Evolutionary conservation across 2,888 invertebrate genomes (phyloP), one percentile per base, ranked within the genome.

Genomic region (Mycogona germanica): DNA sequence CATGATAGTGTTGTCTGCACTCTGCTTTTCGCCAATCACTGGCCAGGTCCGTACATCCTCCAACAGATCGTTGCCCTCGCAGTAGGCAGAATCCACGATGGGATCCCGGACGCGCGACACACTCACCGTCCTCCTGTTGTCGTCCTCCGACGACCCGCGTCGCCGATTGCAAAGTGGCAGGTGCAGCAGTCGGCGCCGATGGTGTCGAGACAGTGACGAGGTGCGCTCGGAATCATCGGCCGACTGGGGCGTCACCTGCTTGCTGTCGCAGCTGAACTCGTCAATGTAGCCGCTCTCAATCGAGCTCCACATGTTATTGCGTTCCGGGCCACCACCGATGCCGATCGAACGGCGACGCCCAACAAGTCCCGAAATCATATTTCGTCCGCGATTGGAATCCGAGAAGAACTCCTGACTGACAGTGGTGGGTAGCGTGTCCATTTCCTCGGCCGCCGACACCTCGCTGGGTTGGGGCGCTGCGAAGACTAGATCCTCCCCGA

Each of bases 41-140:
- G 48, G 48, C 48, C 48, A 47, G 17, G 48, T 47, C 7, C 48
- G 48, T 12, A 47, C 6, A n/a, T 47, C 29, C 5, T 30, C 32
- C 45, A 7, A 17, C 9, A n/a, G 9, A 21, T 55, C 51, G 21
- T 23, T 42, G 23, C 44, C 55, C 2, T 55, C 55, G 21, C 37
- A 46, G 30, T 49, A 57, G 6, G 57, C 57, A 6, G 56, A 57
- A 51, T 57, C 57, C 30, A 49, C 28, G 41, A 41, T 49, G 2
- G 48, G 37, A 17, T 21, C 41, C 9, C 21, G 12, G 12, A 9
- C 21, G 9, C 21, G 14, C 12, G 14, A 9, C 12, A 41, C 23
- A 21, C 41, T 41, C 41, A 21, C 17, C 9, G n/a, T 12, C 35
- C n/a, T 32, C 9, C n/a, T n/a, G n/a, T n/a, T n/a, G n/a, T n/a